Base-by-base conservation (phyloP, 2,888 invertebrate genomes). In the Ophion ventricosus region DNA sequence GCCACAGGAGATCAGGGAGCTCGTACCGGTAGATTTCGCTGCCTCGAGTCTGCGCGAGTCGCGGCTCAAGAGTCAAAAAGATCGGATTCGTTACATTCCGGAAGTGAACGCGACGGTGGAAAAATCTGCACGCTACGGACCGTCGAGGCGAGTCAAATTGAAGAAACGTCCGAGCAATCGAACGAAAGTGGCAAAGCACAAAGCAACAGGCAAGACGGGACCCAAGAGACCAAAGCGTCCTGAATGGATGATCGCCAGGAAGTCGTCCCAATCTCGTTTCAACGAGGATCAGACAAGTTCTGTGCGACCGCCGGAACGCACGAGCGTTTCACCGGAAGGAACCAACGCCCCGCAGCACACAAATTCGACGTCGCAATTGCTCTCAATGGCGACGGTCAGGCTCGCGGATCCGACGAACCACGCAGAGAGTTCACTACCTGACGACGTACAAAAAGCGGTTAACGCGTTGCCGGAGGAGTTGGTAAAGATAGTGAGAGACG, bases 391-490 rank as follows among this genome's bases (percentile, higher is more conserved):
- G 2, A 1, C 49, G 49, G 17, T 11, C 14, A 3, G 49, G 3
- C 17, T 49, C 49, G 2, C 17, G 49, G 49, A 49, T 17, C 3
- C 4, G 17, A 3, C 0, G 17, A 49, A 49, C 4, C 2, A 1
- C 49, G 4, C 49, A 49, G 17, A 2, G 49, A 49, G 17, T 0
- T 49, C 14, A 17, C 49, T 49, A 4, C 3, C 49, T 17, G 49
- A 14, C 49, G 49, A 57, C 54, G 81, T 84, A 61, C 66, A 69
- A 56, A 82, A 77, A 57, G 69, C 82, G 17, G 73, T 85, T 1
- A 77, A 86, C 43, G 54, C 85, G 14, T 67, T 86, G 78, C 86
- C 86, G 25, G 82, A 86, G 26, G 73, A 80, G 14, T 40, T 80
- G 35, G 82, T 86, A 0, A 85, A 59, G 35, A 57, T 87, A 7